Evolutionary conservation across 2,797 vertebrate species (phyloP), one percentile per base, ranked within the genome.

Genomic region (Melanogrammus aeglefinus): DNA sequence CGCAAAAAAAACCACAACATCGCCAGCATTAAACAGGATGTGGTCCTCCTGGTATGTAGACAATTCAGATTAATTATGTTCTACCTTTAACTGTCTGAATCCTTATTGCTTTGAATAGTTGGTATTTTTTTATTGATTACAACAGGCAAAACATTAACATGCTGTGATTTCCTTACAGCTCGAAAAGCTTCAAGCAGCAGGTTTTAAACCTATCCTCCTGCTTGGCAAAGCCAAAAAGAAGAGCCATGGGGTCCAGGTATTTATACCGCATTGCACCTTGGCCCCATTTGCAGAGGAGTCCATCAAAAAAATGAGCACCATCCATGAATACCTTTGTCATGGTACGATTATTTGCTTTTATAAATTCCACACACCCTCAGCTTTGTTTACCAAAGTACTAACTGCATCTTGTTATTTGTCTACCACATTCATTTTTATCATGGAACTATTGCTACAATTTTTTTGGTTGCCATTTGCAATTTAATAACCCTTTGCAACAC

Each of bases 311-410:
- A 63, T 63, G 57, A 18, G 57, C 57, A n/a, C 16, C n/a, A 63
- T 63, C 57, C 57, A 63, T 63, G 57, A 63, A 8, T 63, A 63
- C 18, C 1, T 63, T 3, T 63, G 57, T 63, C 57, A 63, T n/a
- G 57, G 57, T 63, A 63, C 57, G 57, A 63, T 63, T 63, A 6
- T 63, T 63, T 18, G n/a, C 10, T 35, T 35, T 63, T 16, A 63
- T 63, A n/a, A 63, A 63, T 63, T 63, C 57, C 57, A 63, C 57
- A 14, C 57, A 63, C 57, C 57, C 57, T 63, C 57, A 63, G 57
- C 57, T 35, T 63, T 63, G 57, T 63, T 63, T 63, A 63, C 57
- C 57, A 63, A 63, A 63, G 1, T 63, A 63, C 57, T 18, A 63
- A 63, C n/a, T 63, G 57, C 16, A 18, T 63, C 57, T 63, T 63